Evolutionary conservation across 2,797 vertebrate species (phyloP), one percentile per base, ranked within the genome.

Genomic region (Glossophaga mutica): DNA sequence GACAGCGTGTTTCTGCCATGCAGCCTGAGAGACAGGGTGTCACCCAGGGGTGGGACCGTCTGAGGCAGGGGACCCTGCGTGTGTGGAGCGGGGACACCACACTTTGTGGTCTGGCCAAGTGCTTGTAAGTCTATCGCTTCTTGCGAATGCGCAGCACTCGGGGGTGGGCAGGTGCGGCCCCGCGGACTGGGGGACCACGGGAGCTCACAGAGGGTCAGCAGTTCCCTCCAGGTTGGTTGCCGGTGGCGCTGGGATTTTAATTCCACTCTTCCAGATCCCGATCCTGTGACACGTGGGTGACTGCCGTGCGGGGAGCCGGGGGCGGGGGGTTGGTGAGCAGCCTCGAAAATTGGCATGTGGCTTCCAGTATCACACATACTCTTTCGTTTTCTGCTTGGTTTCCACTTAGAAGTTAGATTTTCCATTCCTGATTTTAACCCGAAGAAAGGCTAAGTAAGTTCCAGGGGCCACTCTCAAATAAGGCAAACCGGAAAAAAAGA

Each of bases 391-490:
- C 88, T 87, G 29, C 92, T 84, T 71, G 42, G 88, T 96, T 95
- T 91, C 92, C 92, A 94, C 55, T 88, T 37, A 87, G 91, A 97
- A 70, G 92, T 94, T 92, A 92, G 77, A 94, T 50, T 94, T 97
- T 97, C 95, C 95, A 92, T 39, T 94, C 78, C 77, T 94, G 90
- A 67, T 89, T 90, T 96, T 65, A 97, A 95, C 92, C 57, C 82
- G 50, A 62, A 95, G 90, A 81, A 74, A 91, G 14, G 86, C 84
- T 59, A n/a, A 84, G 71, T 79, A 94, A 88, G 86, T 97, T 92
- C 82, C 71, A 94, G 6, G 29, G 74, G 70, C 81, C 55, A 32
- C 52, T 85, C 92, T 87, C 34, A 22, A 86, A 34, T 50, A 79
- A 78, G 42, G 34, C 42, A 67, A 94, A 48, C 76, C 92, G 92